phyloP scores from a whole-genome alignment of 2,888 invertebrate species.

The Pimpla rufipes region DNA sequence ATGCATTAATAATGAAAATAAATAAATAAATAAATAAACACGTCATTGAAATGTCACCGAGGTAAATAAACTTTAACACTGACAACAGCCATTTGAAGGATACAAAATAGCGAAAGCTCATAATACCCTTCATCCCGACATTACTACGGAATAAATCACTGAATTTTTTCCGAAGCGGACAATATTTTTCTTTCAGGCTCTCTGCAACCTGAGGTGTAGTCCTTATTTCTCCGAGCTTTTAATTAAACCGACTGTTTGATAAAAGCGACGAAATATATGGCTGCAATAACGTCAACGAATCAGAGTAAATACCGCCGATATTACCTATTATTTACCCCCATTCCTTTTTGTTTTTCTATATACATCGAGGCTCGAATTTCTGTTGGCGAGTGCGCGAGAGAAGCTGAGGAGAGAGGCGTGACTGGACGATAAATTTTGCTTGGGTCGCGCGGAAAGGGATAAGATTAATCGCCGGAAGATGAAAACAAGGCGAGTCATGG shows the following conservation, averaged over 20 bases:
- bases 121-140: background rate
- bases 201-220: background rate
- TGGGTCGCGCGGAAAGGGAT: conserved; percentile 44
- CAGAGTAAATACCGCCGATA: conserved; percentile 49
- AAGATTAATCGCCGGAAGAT: conserved; percentile 65
- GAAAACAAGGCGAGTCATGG: conserved; percentile 66
- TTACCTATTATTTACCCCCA: conserved; percentile 50
- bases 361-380: conserved; percentile 13
- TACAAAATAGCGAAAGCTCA: background rate
- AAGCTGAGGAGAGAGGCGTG: conserved; percentile 53
- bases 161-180: background rate
- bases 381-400: conserved; percentile 29
- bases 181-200: background rate
- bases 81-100: background rate
- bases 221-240: conserved; percentile 13
- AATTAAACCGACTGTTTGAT: conserved; percentile 37
- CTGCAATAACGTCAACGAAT: conserved; percentile 49
- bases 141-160: conserved; percentile 3
- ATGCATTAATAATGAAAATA: too few relatives aligned
- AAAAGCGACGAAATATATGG: conserved; percentile 26
- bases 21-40: background rate
- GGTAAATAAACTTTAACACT: background rate
- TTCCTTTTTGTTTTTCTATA: conserved; percentile 27
- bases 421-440: conserved; percentile 63
- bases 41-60: background rate